These are phyloP conservation scores for Micrastur ruficollis DNA, from an alignment of 2,797 vertebrate genomes.

Conservation along the genomic window DNA sequence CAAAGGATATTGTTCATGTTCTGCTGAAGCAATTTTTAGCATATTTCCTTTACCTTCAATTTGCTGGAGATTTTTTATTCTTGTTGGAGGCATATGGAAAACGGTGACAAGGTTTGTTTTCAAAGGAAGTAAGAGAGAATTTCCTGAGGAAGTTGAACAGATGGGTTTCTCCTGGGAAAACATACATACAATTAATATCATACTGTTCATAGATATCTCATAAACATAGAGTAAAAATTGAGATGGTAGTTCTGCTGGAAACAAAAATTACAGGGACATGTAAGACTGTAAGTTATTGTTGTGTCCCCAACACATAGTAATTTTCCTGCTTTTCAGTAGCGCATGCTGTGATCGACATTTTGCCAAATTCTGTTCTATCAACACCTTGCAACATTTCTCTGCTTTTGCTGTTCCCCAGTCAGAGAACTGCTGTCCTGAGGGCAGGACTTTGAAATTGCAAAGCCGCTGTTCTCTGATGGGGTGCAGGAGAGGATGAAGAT, in stretches of 20 bases:
- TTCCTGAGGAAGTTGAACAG: constrained; percentile 59
- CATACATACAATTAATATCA: neutral
- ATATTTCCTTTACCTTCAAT: neutral
- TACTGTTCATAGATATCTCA: neutral
- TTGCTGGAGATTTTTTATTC: neutral
- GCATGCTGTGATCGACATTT: neutral
- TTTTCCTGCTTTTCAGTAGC: neutral
- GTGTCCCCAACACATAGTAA: neutral
- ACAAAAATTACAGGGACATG: neutral
- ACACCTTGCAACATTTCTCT: neutral
- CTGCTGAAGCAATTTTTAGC: neutral
- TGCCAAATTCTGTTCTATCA: neutral
- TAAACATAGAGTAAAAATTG: neutral
- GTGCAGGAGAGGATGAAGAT: neutral
- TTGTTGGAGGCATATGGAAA: neutral
- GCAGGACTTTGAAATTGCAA: neutral
- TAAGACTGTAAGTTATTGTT: neutral
- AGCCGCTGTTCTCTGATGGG: neutral
- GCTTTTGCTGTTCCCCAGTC: neutral
- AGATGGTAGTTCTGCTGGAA: neutral
- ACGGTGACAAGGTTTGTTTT: constrained; percentile 22
- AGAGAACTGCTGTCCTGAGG: neutral
- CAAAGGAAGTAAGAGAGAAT: constrained; percentile 46
- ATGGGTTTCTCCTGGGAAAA: constrained; percentile 31
- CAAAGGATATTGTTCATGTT: neutral